phyloP scores from a whole-genome alignment of 2,888 invertebrate genomes.

The Plebejus melissa region DNA sequence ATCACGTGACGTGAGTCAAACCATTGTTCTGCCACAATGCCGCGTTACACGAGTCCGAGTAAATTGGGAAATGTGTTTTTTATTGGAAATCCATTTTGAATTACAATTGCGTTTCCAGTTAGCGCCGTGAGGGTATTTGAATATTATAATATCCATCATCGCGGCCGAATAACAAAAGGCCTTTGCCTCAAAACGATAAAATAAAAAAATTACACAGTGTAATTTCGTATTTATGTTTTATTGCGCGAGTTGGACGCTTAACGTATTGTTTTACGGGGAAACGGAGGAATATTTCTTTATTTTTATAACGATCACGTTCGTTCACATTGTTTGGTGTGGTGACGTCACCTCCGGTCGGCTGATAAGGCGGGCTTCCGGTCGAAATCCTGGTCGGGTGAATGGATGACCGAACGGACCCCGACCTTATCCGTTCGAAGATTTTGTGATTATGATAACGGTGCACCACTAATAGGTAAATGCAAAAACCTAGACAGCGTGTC shows the following conservation, averaged over 20 bases:
- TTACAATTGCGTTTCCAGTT: conserved; percentile 69
- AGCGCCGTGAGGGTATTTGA: conserved; percentile 61
- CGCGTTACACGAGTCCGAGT: conserved; percentile 50
- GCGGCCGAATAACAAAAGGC: conserved; percentile 36
- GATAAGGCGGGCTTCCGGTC: conserved; percentile 74
- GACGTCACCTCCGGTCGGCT: conserved; percentile 72
- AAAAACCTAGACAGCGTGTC: background rate
- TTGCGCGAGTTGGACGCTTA: conserved; percentile 56
- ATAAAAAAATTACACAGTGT: conserved; percentile 27
- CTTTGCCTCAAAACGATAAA: conserved; percentile 34
- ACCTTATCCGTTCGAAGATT: conserved; percentile 46
- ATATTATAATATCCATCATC: conserved; percentile 44
- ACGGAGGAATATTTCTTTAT: conserved; percentile 53
- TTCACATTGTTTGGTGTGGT: conserved; percentile 54
- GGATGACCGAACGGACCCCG: conserved; percentile 42
- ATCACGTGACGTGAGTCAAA: conserved; percentile 71
- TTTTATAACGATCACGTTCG: conserved; percentile 74
- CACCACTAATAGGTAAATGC: background rate
- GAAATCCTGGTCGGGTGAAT: conserved; percentile 54
- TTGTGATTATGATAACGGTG: conserved; percentile 36
- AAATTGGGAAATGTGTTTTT: conserved; percentile 77
- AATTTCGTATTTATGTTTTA: conserved; percentile 36
- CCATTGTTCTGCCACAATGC: conserved; percentile 71
- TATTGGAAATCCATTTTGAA: conserved; percentile 69
- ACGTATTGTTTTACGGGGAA: conserved; percentile 65